Evolutionary conservation across 2,888 invertebrate genomes (phyloP), one percentile per base, ranked within the genome.

Genomic region (Plutella xylostella): DNA sequence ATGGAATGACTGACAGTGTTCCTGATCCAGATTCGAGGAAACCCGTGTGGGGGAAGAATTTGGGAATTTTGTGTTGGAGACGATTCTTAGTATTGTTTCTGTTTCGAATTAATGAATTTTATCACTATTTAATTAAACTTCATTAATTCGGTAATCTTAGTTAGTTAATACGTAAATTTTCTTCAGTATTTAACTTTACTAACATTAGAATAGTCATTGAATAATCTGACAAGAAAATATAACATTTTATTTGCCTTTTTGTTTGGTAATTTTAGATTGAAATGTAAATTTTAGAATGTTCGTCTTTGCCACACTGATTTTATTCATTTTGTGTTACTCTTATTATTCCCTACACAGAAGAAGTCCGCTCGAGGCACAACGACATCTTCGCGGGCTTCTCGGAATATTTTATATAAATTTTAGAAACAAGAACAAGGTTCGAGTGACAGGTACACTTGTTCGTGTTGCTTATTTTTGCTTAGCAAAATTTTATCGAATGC

Each of bases 371-470:
- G 43, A 37, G 40, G 42, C 44, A 44, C 47, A 30, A 45, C 38
- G 45, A 20, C 33, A 38, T 48, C 42, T 50, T 54, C 67, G 68
- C 68, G 68, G 65, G 64, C 63, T 61, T 61, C 63, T 65, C 69
- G 60, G 82, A 79, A 83, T 83, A 82, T 79, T 78, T 83, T 82
- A 82, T 80, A 80, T 80, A 80, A 82, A 82, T 82, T 79, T 79
- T 75, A 76, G 77, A 77, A 76, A 80, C 70, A 82, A 80, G 72
- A 83, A 78, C 77, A 78, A 72, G 71, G 66, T 56, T 58, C 62
- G 71, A 72, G 76, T 80, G 82, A 83, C 82, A 82, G 82, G 72
- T 79, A 83, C 80, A 83, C 72, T 72, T 71, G 72, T 76, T 80
- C 68, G 65, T 72, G 67, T 66, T 79, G 72, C 67, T 80, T 73